A percentile compares a stretch with the other conserved stretches of the same genome.
Evolutionary conservation across 2,113 vertebrate species (phyloP).

Genomic region (Rana temporaria): DNA sequence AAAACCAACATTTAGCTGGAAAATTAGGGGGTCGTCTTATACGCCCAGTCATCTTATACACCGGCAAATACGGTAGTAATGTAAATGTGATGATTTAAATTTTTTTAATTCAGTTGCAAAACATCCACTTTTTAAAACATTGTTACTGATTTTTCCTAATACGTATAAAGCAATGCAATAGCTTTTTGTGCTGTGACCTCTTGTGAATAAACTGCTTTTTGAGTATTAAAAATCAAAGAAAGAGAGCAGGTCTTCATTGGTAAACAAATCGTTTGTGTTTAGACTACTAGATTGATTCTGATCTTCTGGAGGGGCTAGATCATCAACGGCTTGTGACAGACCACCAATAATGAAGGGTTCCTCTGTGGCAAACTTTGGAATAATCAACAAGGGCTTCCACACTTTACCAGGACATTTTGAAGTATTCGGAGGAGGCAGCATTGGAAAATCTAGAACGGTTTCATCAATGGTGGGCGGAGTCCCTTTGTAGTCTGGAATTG

Average conservation of each 20-base stretch:
- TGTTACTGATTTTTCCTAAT: too few species aligned
- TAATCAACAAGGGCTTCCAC: slow-evolving; percentile 6
- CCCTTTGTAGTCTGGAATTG: neutral
- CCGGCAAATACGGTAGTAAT: too few species aligned
- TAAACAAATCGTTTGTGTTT: neutral
- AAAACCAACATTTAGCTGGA: too few species aligned
- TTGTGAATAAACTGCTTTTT: too few species aligned
- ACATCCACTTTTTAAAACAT: too few species aligned
- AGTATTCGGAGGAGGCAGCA: neutral
- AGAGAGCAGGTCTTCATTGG: neutral
- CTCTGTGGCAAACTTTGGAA: neutral
- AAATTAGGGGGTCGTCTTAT: too few species aligned
- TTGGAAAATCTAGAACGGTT: neutral
- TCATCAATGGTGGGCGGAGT: slow-evolving; percentile 12
- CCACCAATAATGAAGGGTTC: neutral
- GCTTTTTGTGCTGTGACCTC: too few species aligned
- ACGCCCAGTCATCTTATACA: too few species aligned
- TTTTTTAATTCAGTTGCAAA: too few species aligned
- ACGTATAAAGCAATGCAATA: too few species aligned
- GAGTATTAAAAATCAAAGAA: neutral
- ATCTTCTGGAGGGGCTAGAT: neutral
- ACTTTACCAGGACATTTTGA: slow-evolving; percentile 32
- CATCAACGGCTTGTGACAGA: neutral
- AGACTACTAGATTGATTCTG: neutral
- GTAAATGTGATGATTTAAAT: too few species aligned